Base-by-base conservation (phyloP, 1,140 invertebrate species). In the Popillia japonica region DNA sequence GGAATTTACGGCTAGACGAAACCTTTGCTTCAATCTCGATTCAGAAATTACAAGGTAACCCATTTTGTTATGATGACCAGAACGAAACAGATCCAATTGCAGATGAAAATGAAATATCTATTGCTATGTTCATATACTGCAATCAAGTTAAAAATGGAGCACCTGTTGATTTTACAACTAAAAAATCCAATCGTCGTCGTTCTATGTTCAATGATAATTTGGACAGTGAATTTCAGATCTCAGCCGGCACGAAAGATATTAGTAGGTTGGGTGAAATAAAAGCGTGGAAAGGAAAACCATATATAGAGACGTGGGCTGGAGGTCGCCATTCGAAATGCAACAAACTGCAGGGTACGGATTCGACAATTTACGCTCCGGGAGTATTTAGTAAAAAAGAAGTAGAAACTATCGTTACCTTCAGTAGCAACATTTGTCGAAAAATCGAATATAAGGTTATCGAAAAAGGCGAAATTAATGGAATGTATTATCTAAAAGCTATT, bases 401-500 rank as follows among this genome's bases (percentile, higher is more conserved):
- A 0, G 9, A 7, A 3, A 0, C 0, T 14, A 11, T 48, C 11
- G 40, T 34, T 17, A 9, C 20, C 48, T 75, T 20, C 20, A 55
- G 20, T 75, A 14, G 11, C 3, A 42, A 55, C 20, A 75, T 75
- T 42, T 75, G 74, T 75, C 34, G 74, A 40, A 75, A n/a, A n/a
- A 7, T 22, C 22, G 48, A 7, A 17, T 55, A 20, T 8, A 55
- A 55, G 10, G 0, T 14, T 23, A 42, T 41, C 11, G 74, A 10
- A 20, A 20, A 42, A 34, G 74, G 2, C 0, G 20, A 11, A 0
- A 48, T n/a, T 9, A 75, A 75, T n/a, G 74, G 44, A 42, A 27
- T 75, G 7, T 14, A 20, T n/a, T n/a, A n/a, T n/a, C n/a, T n/a
- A n/a, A n/a, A n/a, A n/a, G n/a, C n/a, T n/a, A n/a, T n/a, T n/a